These are phyloP conservation scores for Loxodonta africana DNA, from an alignment of 2,113 vertebrate species.

Conservation along the genomic window DNA sequence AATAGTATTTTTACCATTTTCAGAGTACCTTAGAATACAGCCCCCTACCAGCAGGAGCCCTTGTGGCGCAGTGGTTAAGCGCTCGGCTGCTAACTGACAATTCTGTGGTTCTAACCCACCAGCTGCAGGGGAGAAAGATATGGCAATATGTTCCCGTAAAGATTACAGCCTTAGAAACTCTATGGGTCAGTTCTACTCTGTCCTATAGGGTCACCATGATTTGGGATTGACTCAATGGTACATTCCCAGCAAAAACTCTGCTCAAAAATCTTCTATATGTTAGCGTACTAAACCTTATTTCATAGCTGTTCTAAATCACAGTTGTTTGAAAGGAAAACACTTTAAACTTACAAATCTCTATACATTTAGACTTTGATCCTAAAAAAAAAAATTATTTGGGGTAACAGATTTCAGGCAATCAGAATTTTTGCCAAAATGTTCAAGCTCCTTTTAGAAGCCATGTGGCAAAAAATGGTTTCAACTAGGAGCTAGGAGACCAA, in stretches of 20 bases:
- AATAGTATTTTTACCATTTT: not conserved
- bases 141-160: no score
- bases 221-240: no score
- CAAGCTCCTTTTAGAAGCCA: not conserved
- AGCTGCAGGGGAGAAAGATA: no score
- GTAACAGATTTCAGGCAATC: not conserved
- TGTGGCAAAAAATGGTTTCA: not conserved
- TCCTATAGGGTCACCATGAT: no score
- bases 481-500: not conserved
- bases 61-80: no score
- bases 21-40: not conserved
- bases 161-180: no score
- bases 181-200: no score
- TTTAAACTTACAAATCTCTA: not conserved
- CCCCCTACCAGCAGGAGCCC: not conserved
- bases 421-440: not conserved
- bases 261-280: not conserved
- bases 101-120: no score
- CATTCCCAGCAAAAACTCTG: not conserved
- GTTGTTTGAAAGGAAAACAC: not conserved
- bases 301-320: not conserved
- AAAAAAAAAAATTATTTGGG: not conserved
- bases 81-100: no score
- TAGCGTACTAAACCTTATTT: not conserved
- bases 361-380: not conserved